A percentile compares a stretch with the other conserved stretches of the same genome.
Evolutionary conservation across 2,888 invertebrate genomes (phyloP).

Genomic region (Catocala nupta): DNA sequence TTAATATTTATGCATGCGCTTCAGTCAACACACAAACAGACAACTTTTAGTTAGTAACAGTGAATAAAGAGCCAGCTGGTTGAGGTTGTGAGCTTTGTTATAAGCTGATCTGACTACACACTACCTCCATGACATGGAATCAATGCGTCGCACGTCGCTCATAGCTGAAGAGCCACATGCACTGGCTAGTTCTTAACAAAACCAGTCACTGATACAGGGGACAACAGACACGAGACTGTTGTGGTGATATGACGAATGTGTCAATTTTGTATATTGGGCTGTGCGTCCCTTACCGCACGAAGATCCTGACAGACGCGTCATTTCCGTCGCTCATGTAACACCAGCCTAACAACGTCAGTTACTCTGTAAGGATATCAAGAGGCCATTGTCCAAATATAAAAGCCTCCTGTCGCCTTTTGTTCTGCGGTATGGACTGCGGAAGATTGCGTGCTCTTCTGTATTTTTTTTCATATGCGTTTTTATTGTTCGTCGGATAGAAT

Average conservation of each 20-base stretch:
- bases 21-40: too few species aligned
- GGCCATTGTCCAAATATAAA: slow-evolving; percentile 72
- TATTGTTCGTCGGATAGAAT: slow-evolving; percentile 16
- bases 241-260: slow-evolving; percentile 7
- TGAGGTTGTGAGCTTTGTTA: too few species aligned
- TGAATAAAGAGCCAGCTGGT: too few species aligned
- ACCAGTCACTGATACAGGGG: not conserved
- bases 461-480: slow-evolving; percentile 27
- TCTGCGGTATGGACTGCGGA: slow-evolving; percentile 49
- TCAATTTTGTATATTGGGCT: slow-evolving; percentile 41
- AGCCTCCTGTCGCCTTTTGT: slow-evolving; percentile 62
- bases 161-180: not conserved
- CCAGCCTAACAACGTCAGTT: slow-evolving; percentile 63
- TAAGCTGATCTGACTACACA: too few species aligned
- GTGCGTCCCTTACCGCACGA: slow-evolving; percentile 36
- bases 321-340: slow-evolving; percentile 65
- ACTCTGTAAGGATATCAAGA: slow-evolving; percentile 62
- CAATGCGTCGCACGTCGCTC: not conserved
- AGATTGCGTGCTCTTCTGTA: slow-evolving; percentile 48
- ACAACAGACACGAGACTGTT: not conserved
- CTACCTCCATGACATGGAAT: not conserved
- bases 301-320: slow-evolving; percentile 72
- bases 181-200: not conserved
- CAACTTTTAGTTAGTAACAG: too few species aligned
- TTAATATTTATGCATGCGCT: too few species aligned